A percentile compares a stretch with the other conserved stretches of the same genome.
phyloP scores from a whole-genome alignment of 2,888 invertebrate species.

The Rhagonycha lutea region DNA sequence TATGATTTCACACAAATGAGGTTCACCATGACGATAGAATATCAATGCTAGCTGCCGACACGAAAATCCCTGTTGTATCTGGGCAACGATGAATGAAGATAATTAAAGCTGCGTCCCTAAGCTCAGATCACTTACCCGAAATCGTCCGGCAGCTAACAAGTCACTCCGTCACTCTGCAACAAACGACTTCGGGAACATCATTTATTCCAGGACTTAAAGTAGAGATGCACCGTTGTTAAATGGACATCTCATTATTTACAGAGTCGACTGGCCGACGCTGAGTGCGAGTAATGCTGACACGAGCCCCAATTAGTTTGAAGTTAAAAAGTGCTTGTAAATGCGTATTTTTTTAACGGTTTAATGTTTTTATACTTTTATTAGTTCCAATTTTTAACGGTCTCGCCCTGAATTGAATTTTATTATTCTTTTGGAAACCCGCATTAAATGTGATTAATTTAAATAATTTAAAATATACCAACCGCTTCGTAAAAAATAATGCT shows the following conservation, averaged over 20 bases:
- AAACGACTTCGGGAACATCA: constrained; percentile 44
- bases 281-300: constrained; percentile 43
- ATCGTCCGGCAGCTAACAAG: constrained; percentile 39
- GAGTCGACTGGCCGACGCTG: constrained; percentile 42
- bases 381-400: constrained; percentile 25
- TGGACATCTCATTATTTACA: constrained; percentile 46
- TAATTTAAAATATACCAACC: neutral
- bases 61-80: constrained; percentile 29
- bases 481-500: neutral
- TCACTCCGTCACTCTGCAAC: constrained; percentile 43
- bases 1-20: constrained; percentile 3
- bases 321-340: constrained; percentile 40
- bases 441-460: neutral
- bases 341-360: constrained; percentile 35
- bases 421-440: neutral
- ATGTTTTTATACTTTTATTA: constrained; percentile 36
- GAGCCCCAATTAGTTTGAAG: constrained; percentile 45
- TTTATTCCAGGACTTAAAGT: constrained; percentile 40
- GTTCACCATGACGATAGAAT: constrained; percentile 3
- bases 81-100: constrained; percentile 30
- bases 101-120: constrained; percentile 30
- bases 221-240: constrained; percentile 44
- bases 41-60: constrained; percentile 27
- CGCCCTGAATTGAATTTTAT: constrained; percentile 19
- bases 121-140: constrained; percentile 30